Percentiles rank a stretch among this genome's conserved stretches.
Conservation (phyloP, 2,888 invertebrate species). For the Campoplex nolae region DNA sequence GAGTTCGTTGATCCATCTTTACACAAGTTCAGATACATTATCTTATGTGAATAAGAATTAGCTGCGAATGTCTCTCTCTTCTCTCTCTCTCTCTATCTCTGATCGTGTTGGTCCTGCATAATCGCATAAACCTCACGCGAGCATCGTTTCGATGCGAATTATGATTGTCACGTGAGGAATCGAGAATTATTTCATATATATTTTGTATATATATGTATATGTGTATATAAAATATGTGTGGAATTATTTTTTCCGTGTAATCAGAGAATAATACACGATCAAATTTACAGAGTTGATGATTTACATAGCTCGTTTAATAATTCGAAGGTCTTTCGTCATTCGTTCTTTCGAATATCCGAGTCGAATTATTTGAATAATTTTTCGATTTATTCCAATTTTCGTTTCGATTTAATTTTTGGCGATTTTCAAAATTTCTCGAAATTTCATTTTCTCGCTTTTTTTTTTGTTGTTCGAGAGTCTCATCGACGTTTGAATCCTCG, state of each 20-base stretch:
- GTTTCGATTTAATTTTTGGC: not conserved
- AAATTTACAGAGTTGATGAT: conserved; percentile 31
- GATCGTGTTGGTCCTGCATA: conserved; percentile 13
- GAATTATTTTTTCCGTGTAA: conserved; percentile 39
- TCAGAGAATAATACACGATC: conserved; percentile 29
- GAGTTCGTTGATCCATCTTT: conserved; percentile 25
- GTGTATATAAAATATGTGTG: not conserved
- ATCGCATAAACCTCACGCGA: conserved; percentile 6
- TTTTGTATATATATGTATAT: not conserved
- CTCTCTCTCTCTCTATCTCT: conserved; percentile 22
- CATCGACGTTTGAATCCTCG: not conserved
- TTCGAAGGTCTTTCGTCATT: conserved; percentile 8
- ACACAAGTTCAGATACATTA: conserved; percentile 16
- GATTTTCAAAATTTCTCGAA: not conserved
- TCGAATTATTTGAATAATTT: not conserved
- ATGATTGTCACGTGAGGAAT: conserved; percentile 7
- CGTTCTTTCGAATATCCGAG: not conserved
- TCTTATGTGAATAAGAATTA: conserved; percentile 15
- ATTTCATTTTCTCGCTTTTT: not conserved
- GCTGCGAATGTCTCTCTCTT: conserved; percentile 58
- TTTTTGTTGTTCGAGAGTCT: conserved; percentile 4
- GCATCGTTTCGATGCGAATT: not conserved
- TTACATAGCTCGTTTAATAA: conserved; percentile 21
- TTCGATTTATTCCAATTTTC: not conserved
- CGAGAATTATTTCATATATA: conserved; percentile 31